Conservation (phyloP, 1,140 invertebrate genomes). For the Drosophila ananassae region DNA sequence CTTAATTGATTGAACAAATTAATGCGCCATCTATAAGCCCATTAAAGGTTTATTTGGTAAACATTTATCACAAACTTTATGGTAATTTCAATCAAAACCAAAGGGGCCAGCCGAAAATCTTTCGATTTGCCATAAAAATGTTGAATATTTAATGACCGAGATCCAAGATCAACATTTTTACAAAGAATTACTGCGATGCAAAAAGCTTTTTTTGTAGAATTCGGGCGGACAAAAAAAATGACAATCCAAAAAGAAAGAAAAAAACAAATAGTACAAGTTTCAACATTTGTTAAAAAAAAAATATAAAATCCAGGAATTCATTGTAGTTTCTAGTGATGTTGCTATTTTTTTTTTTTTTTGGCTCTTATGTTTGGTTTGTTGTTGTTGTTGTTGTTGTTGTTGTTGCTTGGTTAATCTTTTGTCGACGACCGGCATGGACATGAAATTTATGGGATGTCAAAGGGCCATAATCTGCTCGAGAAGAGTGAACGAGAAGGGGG, state of each 20-base stretch:
- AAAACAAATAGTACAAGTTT: slow-evolving; percentile 48
- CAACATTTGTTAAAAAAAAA: slow-evolving; percentile 20
- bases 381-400: slow-evolving; percentile 2
- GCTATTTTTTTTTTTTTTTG: slow-evolving; percentile 33
- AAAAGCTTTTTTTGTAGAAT: slow-evolving; percentile 21
- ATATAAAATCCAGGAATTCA: slow-evolving; percentile 33
- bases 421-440: slow-evolving; percentile 67
- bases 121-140: slow-evolving; percentile 18
- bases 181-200: slow-evolving; percentile 56
- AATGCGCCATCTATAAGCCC: slow-evolving; percentile 17
- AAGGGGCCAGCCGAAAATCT: slow-evolving; percentile 8
- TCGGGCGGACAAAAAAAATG: neutral
- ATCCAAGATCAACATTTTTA: slow-evolving; percentile 29
- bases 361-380: slow-evolving; percentile 40
- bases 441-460: slow-evolving; percentile 82
- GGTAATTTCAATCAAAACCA: slow-evolving; percentile 27
- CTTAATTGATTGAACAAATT: slow-evolving; percentile 33
- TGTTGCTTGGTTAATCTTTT: slow-evolving; percentile 65
- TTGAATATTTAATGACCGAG: slow-evolving; percentile 30
- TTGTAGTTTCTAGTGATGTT: slow-evolving; percentile 30
- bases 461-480: slow-evolving; percentile 71
- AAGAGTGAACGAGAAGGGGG: slow-evolving; percentile 18
- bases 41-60: slow-evolving; percentile 19
- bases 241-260: neutral
- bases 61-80: slow-evolving; percentile 37